Base-by-base conservation (phyloP, 2,888 invertebrate species). In the Cyclophora albipunctata region DNA sequence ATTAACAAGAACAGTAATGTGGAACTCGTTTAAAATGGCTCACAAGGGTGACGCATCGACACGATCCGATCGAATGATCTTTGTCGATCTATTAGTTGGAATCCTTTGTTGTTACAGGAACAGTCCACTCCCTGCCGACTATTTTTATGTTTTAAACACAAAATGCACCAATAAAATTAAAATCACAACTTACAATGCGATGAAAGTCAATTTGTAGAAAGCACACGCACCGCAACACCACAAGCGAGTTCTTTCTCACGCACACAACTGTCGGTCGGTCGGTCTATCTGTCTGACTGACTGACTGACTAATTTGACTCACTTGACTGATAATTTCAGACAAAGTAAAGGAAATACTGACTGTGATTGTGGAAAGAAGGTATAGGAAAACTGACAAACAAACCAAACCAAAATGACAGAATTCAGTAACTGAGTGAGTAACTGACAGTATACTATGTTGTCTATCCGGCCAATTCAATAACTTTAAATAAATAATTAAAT, bases 31-130 rank as follows among this genome's bases (percentile, higher is more conserved):
- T 75, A 84, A 84, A 83, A 85, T 85, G 84, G 85, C 84, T 85
- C 81, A 84, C 86, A 83, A 83, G 83, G 85, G 85, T 87, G 87
- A 87, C 87, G 87, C 87, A 87, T 86, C 86, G 85, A 85, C 84
- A 85, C 83, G 82, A 84, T 83, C 80, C 83, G 71, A 84, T 79
- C 80, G 78, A 84, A 81, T 82, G 83, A 77, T 81, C 78, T 72
- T 73, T 67, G 69, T 63, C 62, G 69, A 73, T 74, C 61, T 68
- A 60, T 47, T 54, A 56, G 60, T 43, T 54, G 52, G 63, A 59
- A 62, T 64, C 57, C 60, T 56, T 54, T 54, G 52, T 40, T 52
- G 51, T 51, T 53, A 51, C 52, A 45, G 35, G 34, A 58, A 49
- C 59, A 57, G 49, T 48, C 53, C 68, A 70, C 61, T 63, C 60